Evolutionary conservation across 2,888 invertebrate species (phyloP).

Genomic region (Tachina lurida): DNA sequence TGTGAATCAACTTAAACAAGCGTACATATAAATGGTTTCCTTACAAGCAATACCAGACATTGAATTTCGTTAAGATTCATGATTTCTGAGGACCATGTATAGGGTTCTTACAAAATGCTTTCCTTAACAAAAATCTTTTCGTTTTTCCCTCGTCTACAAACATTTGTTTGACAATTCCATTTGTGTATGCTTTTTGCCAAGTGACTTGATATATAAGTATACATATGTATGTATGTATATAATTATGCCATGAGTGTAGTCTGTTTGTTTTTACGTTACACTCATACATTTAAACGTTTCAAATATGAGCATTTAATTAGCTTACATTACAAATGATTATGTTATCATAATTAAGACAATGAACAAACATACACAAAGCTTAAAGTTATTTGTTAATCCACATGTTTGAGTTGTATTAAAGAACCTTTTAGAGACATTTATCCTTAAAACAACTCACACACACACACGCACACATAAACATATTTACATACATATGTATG

Average conservation of each 20-base stretch:
- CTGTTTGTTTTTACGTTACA: conserved; percentile 47
- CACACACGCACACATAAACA: not conserved
- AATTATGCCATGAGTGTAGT: conserved; percentile 18
- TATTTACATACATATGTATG: not conserved
- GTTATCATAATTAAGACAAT: conserved; percentile 71
- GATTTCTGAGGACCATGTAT: too few species aligned
- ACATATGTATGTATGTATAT: not conserved
- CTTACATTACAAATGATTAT: conserved; percentile 70
- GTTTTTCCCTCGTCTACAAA: not conserved
- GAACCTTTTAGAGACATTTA: conserved; percentile 43
- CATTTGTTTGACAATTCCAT: conserved; percentile 16
- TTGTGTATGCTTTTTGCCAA: conserved; percentile 26
- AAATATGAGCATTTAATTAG: conserved; percentile 70
- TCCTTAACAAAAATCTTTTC: not conserved
- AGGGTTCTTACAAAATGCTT: not conserved
- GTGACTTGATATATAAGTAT: conserved; percentile 14
- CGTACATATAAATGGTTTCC: too few species aligned
- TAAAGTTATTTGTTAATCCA: conserved; percentile 67
- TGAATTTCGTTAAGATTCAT: too few species aligned
- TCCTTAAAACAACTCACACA: conserved; percentile 35
- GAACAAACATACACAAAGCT: conserved; percentile 58
- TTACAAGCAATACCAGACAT: too few species aligned
- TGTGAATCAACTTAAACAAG: too few species aligned
- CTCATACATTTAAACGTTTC: conserved; percentile 56
- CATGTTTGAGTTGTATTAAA: conserved; percentile 63